Evolutionary conservation across 1,140 invertebrate genomes (phyloP).

Genomic region (Macrobrachium nipponense): DNA sequence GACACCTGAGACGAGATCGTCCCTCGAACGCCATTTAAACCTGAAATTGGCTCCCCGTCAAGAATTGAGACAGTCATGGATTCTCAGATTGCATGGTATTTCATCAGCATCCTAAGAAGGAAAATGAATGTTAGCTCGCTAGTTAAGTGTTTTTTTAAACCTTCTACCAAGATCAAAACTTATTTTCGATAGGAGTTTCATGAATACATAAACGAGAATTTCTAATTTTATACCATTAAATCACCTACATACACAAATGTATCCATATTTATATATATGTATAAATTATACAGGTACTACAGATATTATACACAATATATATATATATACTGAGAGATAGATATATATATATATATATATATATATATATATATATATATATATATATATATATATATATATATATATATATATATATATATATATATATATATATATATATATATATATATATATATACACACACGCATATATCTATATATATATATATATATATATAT

Average conservation of each 20-base stretch:
- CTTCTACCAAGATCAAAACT: too few species aligned
- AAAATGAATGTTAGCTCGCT: neutral
- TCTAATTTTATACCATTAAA: too few species aligned
- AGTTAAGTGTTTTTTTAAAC: neutral
- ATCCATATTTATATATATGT: neutral
- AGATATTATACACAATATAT: too few species aligned
- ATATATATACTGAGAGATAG: too few species aligned
- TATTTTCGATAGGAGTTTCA: too few species aligned
- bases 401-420: conserved; percentile 18
- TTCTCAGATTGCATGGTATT: neutral
- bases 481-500: conserved; percentile 22
- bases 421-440: conserved; percentile 22
- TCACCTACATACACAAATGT: neutral
- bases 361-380: neutral
- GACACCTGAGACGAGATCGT: too few species aligned
- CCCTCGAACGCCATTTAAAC: too few species aligned
- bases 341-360: neutral
- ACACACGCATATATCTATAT: conserved; percentile 5
- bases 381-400: conserved; percentile 12
- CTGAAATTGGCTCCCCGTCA: too few species aligned
- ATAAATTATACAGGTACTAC: too few species aligned
- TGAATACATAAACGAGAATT: neutral
- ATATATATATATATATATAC: conserved; percentile 11
- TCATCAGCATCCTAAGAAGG: neutral
- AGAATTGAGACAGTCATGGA: too few species aligned